Evolutionary conservation across 2,797 vertebrate genomes (phyloP).

Genomic region (Melanotaenia pygmaea): DNA sequence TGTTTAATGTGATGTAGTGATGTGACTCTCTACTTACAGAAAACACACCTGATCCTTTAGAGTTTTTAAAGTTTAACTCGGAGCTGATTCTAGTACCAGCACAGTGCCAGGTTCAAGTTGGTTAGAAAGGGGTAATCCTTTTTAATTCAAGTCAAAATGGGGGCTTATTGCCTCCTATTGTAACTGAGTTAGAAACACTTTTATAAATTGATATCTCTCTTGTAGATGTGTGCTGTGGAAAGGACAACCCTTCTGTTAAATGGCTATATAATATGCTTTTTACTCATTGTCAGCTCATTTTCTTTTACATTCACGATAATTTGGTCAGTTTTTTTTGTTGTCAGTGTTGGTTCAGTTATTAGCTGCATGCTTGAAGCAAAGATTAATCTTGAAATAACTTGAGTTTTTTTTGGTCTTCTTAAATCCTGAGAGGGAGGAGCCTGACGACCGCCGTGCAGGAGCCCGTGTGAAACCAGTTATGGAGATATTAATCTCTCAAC

Average conservation of each 20-base stretch:
- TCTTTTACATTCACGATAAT: neutral
- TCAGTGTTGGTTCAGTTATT: neutral
- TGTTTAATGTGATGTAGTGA: neutral
- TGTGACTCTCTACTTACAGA: neutral
- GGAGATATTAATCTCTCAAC: conserved; percentile 60
- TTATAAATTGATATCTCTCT: neutral
- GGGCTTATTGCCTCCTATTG: neutral
- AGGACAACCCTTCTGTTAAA: neutral
- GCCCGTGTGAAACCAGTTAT: conserved; percentile 32
- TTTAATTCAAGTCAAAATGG: neutral
- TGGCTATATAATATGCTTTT: neutral
- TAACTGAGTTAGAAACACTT: neutral
- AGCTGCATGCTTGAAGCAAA: fast-evolving
- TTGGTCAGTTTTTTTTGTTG: neutral
- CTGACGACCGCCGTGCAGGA: conserved; percentile 32
- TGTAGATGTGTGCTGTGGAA: neutral
- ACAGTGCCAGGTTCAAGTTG: neutral
- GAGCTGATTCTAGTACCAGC: neutral
- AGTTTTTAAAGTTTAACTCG: neutral
- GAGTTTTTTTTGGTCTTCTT: conserved; percentile 7
- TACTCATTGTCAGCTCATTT: neutral
- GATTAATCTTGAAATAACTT: neutral
- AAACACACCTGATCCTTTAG: neutral
- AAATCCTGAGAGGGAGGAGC: conserved; percentile 21
- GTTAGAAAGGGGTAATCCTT: neutral